These are phyloP conservation scores for Drosophila paulistorum DNA, from an alignment of 1,140 invertebrate genomes.

Conservation along the genomic window DNA sequence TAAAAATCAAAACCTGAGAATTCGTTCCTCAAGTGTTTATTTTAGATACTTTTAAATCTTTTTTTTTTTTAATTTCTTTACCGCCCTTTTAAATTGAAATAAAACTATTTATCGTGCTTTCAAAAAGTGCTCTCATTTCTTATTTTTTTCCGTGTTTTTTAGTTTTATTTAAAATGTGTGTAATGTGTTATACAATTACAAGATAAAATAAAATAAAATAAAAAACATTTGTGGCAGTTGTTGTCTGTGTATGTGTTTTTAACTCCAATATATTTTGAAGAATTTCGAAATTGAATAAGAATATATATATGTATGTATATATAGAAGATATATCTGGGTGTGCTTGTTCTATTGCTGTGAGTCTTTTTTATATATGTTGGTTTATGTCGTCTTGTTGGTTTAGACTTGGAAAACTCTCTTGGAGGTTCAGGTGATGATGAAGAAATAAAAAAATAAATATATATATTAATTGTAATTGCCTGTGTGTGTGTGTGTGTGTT, in stretches of 20 bases:
- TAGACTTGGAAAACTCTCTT: conserved; percentile 2
- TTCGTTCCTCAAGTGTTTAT: too few relatives aligned
- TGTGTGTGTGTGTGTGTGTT: conserved; percentile 42
- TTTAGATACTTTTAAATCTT: too few relatives aligned
- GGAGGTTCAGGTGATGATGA: neutral
- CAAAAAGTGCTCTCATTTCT: conserved; percentile 68
- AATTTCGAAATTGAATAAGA: conserved; percentile 16
- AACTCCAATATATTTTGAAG: conserved; percentile 14
- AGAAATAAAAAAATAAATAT: conserved; percentile 17
- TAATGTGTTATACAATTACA: conserved; percentile 56
- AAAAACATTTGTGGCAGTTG: conserved; percentile 54
- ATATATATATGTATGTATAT: neutral
- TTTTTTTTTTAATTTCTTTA: too few relatives aligned
- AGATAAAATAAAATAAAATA: conserved; percentile 7
- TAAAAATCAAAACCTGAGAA: too few relatives aligned
- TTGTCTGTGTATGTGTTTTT: conserved; percentile 29
- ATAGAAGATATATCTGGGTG: neutral
- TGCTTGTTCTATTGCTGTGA: conserved; percentile 52
- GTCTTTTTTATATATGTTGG: conserved; percentile 50
- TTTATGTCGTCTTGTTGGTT: neutral
- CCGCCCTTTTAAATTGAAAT: neutral
- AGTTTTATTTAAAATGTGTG: conserved; percentile 65
- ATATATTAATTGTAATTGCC: conserved; percentile 33
- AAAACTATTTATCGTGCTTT: conserved; percentile 67
- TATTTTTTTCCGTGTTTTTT: conserved; percentile 60